phyloP scores from a whole-genome alignment of 2,797 vertebrate species.

The Catharus ustulatus region DNA sequence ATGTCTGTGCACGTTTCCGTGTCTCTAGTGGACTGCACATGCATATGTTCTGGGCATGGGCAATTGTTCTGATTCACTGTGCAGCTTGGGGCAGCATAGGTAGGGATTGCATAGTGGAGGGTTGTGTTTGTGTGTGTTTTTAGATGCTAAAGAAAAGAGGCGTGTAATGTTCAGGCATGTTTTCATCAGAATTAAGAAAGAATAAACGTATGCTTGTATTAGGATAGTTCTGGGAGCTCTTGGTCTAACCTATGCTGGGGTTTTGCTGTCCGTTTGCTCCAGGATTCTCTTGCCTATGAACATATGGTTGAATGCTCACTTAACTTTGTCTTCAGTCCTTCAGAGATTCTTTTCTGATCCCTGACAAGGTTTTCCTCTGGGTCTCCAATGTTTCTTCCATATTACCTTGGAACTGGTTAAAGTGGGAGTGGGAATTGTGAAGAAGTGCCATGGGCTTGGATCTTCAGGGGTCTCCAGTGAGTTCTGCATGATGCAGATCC shows the following conservation, averaged over 20 bases:
- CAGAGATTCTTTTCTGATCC: background rate
- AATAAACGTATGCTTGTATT: accelerated
- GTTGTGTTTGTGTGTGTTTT: background rate
- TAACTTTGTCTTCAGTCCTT: background rate
- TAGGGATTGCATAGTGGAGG: background rate
- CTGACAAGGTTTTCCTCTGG: background rate
- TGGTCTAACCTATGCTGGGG: background rate
- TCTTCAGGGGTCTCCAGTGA: background rate
- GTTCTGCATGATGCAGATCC: background rate
- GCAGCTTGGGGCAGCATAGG: background rate
- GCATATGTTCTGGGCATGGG: accelerated
- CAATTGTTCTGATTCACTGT: background rate
- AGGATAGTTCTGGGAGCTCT: background rate
- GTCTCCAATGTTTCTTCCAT: background rate
- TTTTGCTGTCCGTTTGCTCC: background rate
- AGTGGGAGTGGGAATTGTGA: background rate
- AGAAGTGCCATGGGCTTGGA: background rate
- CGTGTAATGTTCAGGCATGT: background rate
- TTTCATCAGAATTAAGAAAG: background rate
- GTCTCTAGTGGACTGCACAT: background rate
- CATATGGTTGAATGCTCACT: accelerated
- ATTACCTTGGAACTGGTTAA: background rate
- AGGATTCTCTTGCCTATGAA: background rate
- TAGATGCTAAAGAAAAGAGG: background rate
- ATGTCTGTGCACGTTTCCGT: accelerated